These are phyloP conservation scores for Callaeas wilsoni DNA, from an alignment of 2,113 vertebrate genomes.

Conservation along the genomic window DNA sequence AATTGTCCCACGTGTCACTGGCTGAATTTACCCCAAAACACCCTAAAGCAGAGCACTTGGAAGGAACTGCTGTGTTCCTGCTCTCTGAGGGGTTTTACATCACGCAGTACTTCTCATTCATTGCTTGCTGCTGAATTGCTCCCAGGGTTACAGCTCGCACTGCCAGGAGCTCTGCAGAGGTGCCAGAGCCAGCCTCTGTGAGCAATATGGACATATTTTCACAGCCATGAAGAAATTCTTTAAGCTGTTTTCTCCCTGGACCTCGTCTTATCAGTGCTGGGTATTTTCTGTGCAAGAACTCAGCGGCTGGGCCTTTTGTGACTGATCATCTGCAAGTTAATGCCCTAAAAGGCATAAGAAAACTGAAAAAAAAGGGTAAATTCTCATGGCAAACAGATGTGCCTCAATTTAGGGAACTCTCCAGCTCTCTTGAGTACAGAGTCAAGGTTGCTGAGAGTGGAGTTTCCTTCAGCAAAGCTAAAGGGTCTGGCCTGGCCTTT, in stretches of 20 bases:
- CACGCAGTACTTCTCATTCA: neutral
- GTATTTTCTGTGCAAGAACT: neutral
- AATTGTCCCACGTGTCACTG: neutral
- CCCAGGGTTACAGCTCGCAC: neutral
- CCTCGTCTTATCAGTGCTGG: neutral
- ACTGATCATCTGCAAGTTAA: neutral
- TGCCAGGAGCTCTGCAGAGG: neutral
- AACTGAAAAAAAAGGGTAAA: neutral
- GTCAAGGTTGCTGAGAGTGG: neutral
- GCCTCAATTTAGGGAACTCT: neutral
- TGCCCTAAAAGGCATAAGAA: neutral
- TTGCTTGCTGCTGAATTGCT: neutral
- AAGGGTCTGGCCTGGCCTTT: neutral
- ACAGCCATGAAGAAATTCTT: neutral
- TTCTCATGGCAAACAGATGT: neutral
- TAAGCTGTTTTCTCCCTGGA: neutral
- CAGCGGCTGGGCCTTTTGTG: neutral
- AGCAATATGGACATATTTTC: neutral
- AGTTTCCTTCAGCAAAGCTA: neutral
- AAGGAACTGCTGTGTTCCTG: neutral
- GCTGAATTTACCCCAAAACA: neutral
- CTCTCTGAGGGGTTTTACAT: neutral
- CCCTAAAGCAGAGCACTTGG: rapidly evolving
- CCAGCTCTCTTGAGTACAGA: neutral
- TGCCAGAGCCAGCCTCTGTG: neutral